phyloP scores from a whole-genome alignment of 2,888 invertebrate species.

The Melinopterus prodromus region DNA sequence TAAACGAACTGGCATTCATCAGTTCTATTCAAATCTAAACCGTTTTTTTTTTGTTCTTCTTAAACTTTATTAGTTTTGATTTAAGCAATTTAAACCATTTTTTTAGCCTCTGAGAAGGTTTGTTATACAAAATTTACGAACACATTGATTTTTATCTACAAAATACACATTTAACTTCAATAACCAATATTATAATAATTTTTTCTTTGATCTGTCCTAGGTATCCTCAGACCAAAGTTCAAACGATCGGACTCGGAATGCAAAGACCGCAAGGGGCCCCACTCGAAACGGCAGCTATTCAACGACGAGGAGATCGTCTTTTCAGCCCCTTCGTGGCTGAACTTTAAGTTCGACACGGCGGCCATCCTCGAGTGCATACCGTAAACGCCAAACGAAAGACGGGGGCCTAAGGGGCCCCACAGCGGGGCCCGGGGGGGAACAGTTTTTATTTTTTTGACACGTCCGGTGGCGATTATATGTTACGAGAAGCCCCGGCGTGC shows the following conservation, averaged over 20 bases:
- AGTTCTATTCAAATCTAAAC: too few relatives aligned
- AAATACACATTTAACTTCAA: too few relatives aligned
- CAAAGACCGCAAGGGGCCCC: slow-evolving; percentile 47
- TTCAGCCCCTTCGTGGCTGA: slow-evolving; percentile 70
- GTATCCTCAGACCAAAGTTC: slow-evolving; percentile 31
- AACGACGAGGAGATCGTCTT: slow-evolving; percentile 61
- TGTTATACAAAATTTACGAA: too few relatives aligned
- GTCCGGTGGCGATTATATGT: not conserved
- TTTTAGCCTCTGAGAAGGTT: too few relatives aligned
- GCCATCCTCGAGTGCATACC: slow-evolving; percentile 65
- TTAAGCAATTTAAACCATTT: too few relatives aligned
- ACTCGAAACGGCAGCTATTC: slow-evolving; percentile 68
- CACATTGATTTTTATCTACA: too few relatives aligned
- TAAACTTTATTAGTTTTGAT: too few relatives aligned
- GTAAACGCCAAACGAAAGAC: slow-evolving; percentile 40
- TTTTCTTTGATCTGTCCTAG: not conserved
- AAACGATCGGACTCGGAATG: slow-evolving; percentile 48
- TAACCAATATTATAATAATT: not conserved
- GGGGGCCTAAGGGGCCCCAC: not conserved
- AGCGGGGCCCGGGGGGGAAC: not conserved
- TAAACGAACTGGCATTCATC: too few relatives aligned
- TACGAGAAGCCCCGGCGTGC: not conserved
- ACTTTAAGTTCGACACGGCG: slow-evolving; percentile 71
- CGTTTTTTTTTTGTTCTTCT: too few relatives aligned
- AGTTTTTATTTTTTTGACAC: not conserved